Evolutionary conservation across 2,888 invertebrate genomes (phyloP).

Genomic region (Dioctria rufipes): DNA sequence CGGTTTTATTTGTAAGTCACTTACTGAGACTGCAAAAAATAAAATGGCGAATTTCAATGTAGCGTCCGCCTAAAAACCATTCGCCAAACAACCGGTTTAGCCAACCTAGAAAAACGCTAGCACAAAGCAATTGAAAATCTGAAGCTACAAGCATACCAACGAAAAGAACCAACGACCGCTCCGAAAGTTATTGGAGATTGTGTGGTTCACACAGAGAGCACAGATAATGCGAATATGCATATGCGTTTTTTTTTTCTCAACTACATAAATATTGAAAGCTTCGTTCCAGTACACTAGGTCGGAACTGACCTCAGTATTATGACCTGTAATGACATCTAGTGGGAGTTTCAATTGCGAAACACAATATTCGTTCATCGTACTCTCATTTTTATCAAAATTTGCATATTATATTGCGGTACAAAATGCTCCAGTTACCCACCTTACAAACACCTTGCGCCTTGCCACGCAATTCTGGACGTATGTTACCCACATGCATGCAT

Average conservation of each 20-base stretch:
- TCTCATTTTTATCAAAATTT: conserved; percentile 12
- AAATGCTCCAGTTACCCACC: conserved; percentile 46
- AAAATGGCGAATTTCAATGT: conserved; percentile 48
- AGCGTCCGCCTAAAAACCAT: conserved; percentile 36
- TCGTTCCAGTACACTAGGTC: no score
- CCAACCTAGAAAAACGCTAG: conserved; percentile 28
- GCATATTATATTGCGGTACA: conserved; percentile 34
- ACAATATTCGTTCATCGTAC: neutral
- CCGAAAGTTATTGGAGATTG: neutral
- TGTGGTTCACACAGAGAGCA: no score
- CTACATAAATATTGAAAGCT: no score
- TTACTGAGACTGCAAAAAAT: neutral
- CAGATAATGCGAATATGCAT: no score
- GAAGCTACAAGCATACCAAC: neutral
- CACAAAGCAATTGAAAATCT: conserved; percentile 15
- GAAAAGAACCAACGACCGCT: conserved; percentile 3
- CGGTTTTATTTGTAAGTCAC: conserved; percentile 3
- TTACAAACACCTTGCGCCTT: conserved; percentile 24
- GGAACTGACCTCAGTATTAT: no score
- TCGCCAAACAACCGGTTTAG: conserved; percentile 28
- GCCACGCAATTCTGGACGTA: conserved; percentile 32
- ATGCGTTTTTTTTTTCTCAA: no score
- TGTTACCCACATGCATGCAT: conserved; percentile 3
- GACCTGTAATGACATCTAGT: neutral
- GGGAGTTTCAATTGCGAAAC: neutral